Percentiles rank a stretch among this genome's conserved stretches.
phyloP scores from a whole-genome alignment of 2,797 vertebrate genomes.

The Melanotaenia trifasciata region DNA sequence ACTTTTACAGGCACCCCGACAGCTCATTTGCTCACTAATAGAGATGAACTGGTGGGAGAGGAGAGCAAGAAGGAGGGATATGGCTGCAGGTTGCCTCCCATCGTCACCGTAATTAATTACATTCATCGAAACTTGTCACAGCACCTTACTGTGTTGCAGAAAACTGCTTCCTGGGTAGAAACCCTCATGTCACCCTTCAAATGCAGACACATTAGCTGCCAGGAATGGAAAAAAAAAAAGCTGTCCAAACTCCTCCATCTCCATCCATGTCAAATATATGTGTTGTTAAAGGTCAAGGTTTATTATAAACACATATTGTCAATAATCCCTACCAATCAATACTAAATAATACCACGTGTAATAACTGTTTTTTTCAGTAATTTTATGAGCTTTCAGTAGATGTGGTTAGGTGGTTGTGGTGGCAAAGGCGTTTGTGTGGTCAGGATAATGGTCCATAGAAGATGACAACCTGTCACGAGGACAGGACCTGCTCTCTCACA shows the following conservation, averaged over 20 bases:
- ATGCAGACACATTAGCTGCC: conserved; percentile 63
- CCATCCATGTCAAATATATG: conserved; percentile 2
- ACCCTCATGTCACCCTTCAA: conserved; percentile 39
- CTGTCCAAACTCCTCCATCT: conserved; percentile 22
- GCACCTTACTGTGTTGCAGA: conserved; percentile 27
- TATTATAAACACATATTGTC: not conserved
- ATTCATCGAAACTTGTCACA: conserved; percentile 48
- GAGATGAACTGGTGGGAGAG: conserved; percentile 65
- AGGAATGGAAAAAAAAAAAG: not conserved
- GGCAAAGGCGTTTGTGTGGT: conserved; percentile 5
- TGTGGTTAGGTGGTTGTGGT: conserved; percentile 27
- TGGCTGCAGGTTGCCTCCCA: conserved; percentile 39
- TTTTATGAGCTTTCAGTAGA: conserved; percentile 27
- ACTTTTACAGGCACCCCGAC: conserved; percentile 42
- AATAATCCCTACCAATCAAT: conserved; percentile 22
- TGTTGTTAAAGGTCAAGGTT: conserved; percentile 14
- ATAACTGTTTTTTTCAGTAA: conserved; percentile 28
- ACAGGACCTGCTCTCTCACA: conserved; percentile 3
- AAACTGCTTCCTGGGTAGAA: conserved; percentile 30
- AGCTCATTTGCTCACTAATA: conserved; percentile 79
- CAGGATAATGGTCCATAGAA: conserved; percentile 27
- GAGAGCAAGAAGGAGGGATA: not conserved
- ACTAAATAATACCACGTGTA: conserved; percentile 5
- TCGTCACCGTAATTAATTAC: conserved; percentile 58
- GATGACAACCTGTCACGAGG: conserved; percentile 23